A percentile compares a stretch with the other conserved stretches of the same genome.
Conservation (phyloP, 1,140 invertebrate genomes). For the Lepidotrigona ventralis region DNA sequence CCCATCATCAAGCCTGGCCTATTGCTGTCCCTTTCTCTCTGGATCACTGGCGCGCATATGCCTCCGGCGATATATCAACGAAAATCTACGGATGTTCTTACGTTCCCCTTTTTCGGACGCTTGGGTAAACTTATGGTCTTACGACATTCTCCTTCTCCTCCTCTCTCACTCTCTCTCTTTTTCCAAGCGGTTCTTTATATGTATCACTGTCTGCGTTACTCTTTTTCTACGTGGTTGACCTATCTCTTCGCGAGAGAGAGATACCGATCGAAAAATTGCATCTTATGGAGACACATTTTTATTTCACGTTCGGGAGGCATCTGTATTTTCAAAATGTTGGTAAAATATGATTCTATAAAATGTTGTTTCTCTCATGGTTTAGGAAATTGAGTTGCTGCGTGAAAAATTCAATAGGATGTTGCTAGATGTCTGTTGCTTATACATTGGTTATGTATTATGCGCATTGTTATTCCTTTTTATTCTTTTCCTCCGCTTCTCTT, state of each 20-base stretch:
- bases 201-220: neutral
- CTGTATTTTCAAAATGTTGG: neutral
- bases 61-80: slow-evolving; percentile 66
- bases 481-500: neutral
- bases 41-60: slow-evolving; percentile 26
- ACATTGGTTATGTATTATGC: neutral
- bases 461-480: neutral
- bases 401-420: neutral
- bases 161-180: neutral
- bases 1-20: slow-evolving; percentile 4
- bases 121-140: slow-evolving; percentile 43
- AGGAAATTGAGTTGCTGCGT: neutral
- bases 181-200: neutral
- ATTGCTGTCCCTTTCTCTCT: slow-evolving; percentile 22
- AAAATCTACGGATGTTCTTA: slow-evolving; percentile 66
- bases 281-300: neutral
- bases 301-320: neutral
- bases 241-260: neutral
- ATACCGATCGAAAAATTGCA: neutral
- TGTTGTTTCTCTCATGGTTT: neutral
- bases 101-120: slow-evolving; percentile 49
- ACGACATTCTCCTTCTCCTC: slow-evolving; percentile 21
- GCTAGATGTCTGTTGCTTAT: neutral
- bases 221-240: slow-evolving; percentile 10
- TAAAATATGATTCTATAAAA: neutral